Evolutionary conservation across 2,113 vertebrate genomes (phyloP).

Genomic region (Riparia riparia): DNA sequence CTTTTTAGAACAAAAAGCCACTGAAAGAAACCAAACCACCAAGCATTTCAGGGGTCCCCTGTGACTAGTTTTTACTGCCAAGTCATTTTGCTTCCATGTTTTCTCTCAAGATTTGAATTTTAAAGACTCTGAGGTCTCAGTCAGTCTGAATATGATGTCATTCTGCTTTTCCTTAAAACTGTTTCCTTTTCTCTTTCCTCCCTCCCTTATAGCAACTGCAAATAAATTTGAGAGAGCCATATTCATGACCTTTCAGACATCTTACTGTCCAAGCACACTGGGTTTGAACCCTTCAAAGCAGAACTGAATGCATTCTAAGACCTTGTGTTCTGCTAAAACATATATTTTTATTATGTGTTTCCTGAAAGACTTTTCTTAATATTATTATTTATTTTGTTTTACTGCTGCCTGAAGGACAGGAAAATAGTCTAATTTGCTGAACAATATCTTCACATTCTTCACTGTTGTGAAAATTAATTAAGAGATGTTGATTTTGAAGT

Average conservation of each 20-base stretch:
- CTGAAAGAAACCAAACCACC: neutral
- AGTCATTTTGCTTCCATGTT: neutral
- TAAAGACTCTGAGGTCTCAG: neutral
- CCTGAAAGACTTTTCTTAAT: neutral
- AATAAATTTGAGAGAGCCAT: neutral
- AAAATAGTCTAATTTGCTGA: slow-evolving; percentile 12
- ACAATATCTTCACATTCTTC: slow-evolving; percentile 31
- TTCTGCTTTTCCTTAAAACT: neutral
- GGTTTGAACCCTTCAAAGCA: neutral
- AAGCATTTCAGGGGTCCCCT: neutral
- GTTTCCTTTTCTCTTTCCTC: neutral
- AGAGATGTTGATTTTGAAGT: slow-evolving; percentile 76
- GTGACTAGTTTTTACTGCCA: neutral
- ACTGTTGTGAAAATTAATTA: slow-evolving; percentile 78
- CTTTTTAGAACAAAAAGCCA: neutral
- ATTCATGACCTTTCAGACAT: neutral
- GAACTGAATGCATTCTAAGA: neutral
- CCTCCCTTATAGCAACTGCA: neutral
- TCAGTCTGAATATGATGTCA: neutral
- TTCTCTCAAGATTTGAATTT: neutral
- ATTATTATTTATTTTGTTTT: neutral
- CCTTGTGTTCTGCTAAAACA: slow-evolving; percentile 10
- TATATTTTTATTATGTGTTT: slow-evolving; percentile 3
- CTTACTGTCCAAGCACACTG: neutral
- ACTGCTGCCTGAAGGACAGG: neutral